phyloP scores from a whole-genome alignment of 2,113 vertebrate genomes.

The Ornithorhynchus anatinus region DNA sequence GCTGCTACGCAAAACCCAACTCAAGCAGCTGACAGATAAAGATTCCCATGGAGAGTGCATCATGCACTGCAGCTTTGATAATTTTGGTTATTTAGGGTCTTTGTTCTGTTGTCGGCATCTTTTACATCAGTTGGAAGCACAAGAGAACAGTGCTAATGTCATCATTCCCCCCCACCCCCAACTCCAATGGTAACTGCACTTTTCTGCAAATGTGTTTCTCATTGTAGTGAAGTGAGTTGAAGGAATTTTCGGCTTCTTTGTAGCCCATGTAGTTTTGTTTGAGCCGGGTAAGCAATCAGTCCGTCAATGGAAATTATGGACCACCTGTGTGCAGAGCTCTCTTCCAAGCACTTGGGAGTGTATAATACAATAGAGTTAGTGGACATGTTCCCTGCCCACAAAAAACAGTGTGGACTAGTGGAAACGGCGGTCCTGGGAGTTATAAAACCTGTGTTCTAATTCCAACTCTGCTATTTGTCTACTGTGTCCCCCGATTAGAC shows the following conservation, averaged over 20 bases:
- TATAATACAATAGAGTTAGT: too few relatives aligned
- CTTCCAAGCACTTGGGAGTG: too few relatives aligned
- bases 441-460: too few relatives aligned
- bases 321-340: too few relatives aligned
- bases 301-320: too few relatives aligned
- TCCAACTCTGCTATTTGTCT: too few relatives aligned
- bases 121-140: conserved; percentile 33
- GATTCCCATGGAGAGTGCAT: background rate
- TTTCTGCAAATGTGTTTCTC: conserved; percentile 21
- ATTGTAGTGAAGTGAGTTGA: conserved; percentile 8
- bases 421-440: too few relatives aligned
- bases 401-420: too few relatives aligned
- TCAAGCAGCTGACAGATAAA: conserved; percentile 19
- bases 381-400: too few relatives aligned
- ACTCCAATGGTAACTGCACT: background rate
- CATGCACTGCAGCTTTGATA: background rate
- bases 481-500: too few relatives aligned
- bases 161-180: background rate
- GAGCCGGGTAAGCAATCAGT: too few relatives aligned
- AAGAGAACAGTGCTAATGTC: conserved; percentile 12
- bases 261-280: too few relatives aligned
- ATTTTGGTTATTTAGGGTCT: conserved; percentile 39
- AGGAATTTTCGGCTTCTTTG: conserved; percentile 11
- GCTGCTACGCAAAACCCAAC: conserved; percentile 31
- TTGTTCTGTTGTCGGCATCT: conserved; percentile 25